These are phyloP conservation scores for Rhinolophus sinicus DNA, from an alignment of 2,113 vertebrate genomes.

Conservation along the genomic window DNA sequence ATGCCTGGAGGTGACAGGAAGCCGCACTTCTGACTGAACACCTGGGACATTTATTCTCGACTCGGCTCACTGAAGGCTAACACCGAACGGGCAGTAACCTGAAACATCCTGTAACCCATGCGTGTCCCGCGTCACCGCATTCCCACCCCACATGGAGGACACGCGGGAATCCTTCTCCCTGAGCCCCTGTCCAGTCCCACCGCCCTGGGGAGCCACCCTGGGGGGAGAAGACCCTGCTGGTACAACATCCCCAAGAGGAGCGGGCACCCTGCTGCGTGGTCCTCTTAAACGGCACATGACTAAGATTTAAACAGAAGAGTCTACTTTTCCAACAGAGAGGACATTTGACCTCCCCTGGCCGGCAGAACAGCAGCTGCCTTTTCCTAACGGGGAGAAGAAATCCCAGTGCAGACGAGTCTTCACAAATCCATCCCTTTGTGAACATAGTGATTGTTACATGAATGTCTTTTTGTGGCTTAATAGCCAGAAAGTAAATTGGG, in stretches of 20 bases:
- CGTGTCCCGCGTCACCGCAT: neutral
- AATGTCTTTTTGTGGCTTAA: neutral
- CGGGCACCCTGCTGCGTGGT: neutral
- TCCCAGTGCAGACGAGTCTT: rapidly evolving
- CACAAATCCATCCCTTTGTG: neutral
- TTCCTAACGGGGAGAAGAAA: neutral
- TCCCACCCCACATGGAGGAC: neutral
- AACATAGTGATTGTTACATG: neutral
- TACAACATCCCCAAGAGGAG: neutral
- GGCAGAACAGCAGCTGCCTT: neutral
- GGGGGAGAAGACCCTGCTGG: neutral
- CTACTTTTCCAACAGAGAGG: neutral
- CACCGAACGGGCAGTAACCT: rapidly evolving
- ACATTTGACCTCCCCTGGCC: too few relatives aligned
- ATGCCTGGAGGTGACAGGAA: rapidly evolving
- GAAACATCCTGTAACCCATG: too few relatives aligned
- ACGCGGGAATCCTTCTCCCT: neutral
- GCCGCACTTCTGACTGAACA: rapidly evolving
- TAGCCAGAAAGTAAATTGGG: neutral
- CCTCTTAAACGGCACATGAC: neutral
- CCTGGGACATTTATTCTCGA: neutral
- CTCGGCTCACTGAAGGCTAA: neutral
- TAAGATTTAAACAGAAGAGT: neutral
- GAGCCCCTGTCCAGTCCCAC: rapidly evolving
- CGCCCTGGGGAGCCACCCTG: neutral